These are phyloP conservation scores for Caerostris extrusa DNA, from an alignment of 1,140 invertebrate genomes.

Conservation along the genomic window DNA sequence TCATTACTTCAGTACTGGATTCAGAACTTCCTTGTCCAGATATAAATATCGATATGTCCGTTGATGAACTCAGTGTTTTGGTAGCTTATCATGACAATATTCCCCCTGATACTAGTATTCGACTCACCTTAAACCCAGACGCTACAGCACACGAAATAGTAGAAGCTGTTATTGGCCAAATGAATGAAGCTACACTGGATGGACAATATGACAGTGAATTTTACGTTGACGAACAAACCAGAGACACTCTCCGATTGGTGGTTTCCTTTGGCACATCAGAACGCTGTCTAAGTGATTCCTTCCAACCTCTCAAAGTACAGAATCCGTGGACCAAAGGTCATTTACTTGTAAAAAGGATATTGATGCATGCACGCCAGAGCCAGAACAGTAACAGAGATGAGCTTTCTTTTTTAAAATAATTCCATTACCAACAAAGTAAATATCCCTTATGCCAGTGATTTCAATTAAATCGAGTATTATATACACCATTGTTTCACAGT, in stretches of 20 bases:
- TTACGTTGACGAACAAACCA: constrained; percentile 85
- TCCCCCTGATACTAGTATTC: constrained; percentile 93
- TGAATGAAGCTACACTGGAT: constrained; percentile 94
- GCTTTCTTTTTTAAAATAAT: constrained; percentile 11
- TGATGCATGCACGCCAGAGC: constrained; percentile 17
- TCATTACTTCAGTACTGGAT: constrained; percentile 34
- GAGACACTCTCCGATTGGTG: constrained; percentile 93
- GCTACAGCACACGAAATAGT: constrained; percentile 96
- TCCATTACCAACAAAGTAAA: constrained; percentile 2
- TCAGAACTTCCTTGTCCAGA: constrained; percentile 24
- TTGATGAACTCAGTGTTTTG: constrained; percentile 86
- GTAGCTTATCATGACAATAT: constrained; percentile 96
- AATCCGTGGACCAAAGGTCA: constrained; percentile 97
- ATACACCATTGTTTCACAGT: background rate
- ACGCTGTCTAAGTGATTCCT: constrained; percentile 94
- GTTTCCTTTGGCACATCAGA: constrained; percentile 96
- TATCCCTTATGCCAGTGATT: background rate
- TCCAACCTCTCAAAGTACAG: constrained; percentile 94
- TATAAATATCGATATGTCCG: background rate
- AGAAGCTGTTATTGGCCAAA: constrained; percentile 94
- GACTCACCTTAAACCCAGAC: constrained; percentile 93
- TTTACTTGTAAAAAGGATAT: constrained; percentile 86
- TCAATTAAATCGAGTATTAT: background rate
- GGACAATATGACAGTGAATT: constrained; percentile 92
- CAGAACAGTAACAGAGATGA: constrained; percentile 31